Base-by-base conservation (phyloP, 64 coral and sea anemone genomes). In the Montipora foliosa region DNA sequence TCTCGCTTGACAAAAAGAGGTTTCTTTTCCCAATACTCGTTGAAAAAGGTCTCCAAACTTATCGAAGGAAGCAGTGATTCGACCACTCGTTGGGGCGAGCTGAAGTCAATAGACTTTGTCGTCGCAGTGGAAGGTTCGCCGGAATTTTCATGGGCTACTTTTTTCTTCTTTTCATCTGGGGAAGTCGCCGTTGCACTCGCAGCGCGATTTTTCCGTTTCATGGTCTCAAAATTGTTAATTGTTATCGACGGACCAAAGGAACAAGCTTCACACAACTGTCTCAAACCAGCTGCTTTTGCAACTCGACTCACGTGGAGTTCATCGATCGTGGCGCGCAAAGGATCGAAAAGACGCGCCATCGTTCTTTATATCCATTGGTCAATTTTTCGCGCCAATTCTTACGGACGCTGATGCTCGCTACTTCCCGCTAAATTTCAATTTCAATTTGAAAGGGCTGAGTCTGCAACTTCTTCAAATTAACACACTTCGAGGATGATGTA, bases 1-100 rank as follows among this genome's bases (percentile, higher is more conserved):
- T 84, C 92, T 76, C 96, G 83, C 49, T 92, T 91, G 47, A 97
- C 70, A 55, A 89, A 62, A 50, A 95, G 85, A 2, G 96, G 92
- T 67, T 97, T 92, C 60, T 94, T 97, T 20, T 97, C 96, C 96
- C 96, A 97, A 45, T 94, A 83, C 46, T 95, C 49, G 19, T 51
- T 53, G 73, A 97, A 95, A 76, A 97, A 97, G 2, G 52, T 87
- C 64, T 95, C 74, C 9, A 64, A 47, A 21, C 78, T 88, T 3
- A 29, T 79, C 15, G 89, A 85, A 74, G 93, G 75, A 86, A 97
- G 78, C 50, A 97, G 77, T 1, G 96, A 95, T 44, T 84, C 82
- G 12, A 95, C 76, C 1, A 87, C 74, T 11, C 80, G 91, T 55
- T 84, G 48, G 67, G 96, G 50, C 22, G 84, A 89, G 14, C 25